Base-by-base conservation (phyloP, 2,113 vertebrate genomes). In the Rhineura floridana region DNA sequence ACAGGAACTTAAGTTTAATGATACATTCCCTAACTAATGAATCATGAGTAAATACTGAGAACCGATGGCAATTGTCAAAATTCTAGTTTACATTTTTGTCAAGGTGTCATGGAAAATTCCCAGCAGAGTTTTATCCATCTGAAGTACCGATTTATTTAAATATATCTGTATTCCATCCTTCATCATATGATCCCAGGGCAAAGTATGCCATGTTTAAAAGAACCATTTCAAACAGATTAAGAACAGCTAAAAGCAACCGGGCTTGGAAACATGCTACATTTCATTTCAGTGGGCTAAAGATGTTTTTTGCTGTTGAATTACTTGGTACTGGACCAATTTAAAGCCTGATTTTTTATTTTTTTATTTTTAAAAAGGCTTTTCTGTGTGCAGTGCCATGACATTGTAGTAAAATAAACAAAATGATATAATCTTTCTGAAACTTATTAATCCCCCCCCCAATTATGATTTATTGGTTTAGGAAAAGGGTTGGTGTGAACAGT, bases 311-410 rank as follows among this genome's bases (percentile, higher is more conserved):
- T 65, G 21, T 67, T 83, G 84, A 84, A 69, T 42, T 84, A 93
- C 76, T 90, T n/a, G 82, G 30, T 42, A 84, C 46, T 81, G 94
- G 92, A 95, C 94, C 94, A 95, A 90, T 83, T 70, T 39, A 65
- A 69, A 90, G 59, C n/a, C n/a, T 93, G 88, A 75, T 6, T 88
- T 95, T 91, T n/a, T n/a, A n/a, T n/a, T n/a, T n/a, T n/a, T n/a
- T n/a, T n/a, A n/a, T n/a, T n/a, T n/a, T n/a, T n/a, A n/a, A n/a
- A n/a, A 84, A 73, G 12, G 67, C 23, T 85, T 87, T 75, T 73
- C 30, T 89, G 42, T 84, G 79, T 92, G 81, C 77, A 85, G 2
- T 59, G 73, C 87, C 82, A 10, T 28, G 89, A 69, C n/a, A 46
- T 90, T 91, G 46, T 79, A 90, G 79, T 42, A 90, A 85, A 92